phyloP scores from a whole-genome alignment of 2,888 invertebrate genomes.

The Cerastis rubricosa region DNA sequence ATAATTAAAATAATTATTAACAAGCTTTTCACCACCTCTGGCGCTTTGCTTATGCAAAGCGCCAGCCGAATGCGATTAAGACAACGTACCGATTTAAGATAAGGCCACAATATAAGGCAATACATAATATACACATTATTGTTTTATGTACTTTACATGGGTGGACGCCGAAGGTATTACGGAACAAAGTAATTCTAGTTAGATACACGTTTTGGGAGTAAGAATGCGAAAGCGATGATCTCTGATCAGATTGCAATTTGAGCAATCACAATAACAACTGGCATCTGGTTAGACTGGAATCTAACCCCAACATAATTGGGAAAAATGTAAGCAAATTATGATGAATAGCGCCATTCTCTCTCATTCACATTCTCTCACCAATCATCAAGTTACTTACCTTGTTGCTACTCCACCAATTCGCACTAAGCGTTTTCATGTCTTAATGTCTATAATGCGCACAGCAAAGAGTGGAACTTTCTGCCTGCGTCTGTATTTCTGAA shows the following conservation, averaged over 20 bases:
- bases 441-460: too few relatives aligned
- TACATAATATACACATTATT: conserved; percentile 12
- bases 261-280: too few relatives aligned
- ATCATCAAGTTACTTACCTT: too few relatives aligned
- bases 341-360: too few relatives aligned
- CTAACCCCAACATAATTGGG: too few relatives aligned
- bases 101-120: conserved; percentile 13
- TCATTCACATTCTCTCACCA: too few relatives aligned
- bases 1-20: neutral
- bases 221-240: neutral
- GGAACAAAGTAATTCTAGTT: neutral
- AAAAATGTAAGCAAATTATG: too few relatives aligned
- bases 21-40: neutral
- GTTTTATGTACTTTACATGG: neutral
- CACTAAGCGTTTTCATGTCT: too few relatives aligned
- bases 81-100: conserved; percentile 5
- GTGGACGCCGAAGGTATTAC: conserved; percentile 1
- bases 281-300: too few relatives aligned
- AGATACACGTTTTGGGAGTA: neutral
- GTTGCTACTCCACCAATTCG: too few relatives aligned
- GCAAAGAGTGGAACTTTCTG: too few relatives aligned
- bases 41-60: neutral
- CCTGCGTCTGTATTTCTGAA: too few relatives aligned
- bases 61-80: neutral
- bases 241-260: conserved; percentile 1